Evolutionary conservation across 2,113 vertebrate species (phyloP), one percentile per base, ranked within the genome.

Genomic region (Sylvilagus bachmani): DNA sequence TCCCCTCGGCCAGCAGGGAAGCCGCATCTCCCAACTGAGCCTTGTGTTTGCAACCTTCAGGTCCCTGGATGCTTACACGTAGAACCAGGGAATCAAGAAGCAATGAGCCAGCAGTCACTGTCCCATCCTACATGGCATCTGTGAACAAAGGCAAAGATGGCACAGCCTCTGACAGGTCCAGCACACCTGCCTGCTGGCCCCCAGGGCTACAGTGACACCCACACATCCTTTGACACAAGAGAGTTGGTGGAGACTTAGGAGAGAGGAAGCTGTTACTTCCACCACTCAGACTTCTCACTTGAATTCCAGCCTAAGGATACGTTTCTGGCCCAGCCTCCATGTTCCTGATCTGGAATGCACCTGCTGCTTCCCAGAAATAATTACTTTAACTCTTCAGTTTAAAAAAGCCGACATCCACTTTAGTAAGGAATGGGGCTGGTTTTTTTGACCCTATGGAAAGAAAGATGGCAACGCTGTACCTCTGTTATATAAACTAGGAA

Each of bases 381-480:
- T 51, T 13, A 49, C 38, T 55, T 90, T 69, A 85, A 71, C 27
- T 78, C 78, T 80, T 75, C 69, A 44, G 36, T 53, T 85, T 69
- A 82, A 88, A 93, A 88, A 93, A 64, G 49, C 53, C 49, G 36
- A 66, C 33, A 62, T 75, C 36, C 27, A 94, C 87, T 87, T 96
- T 88, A 78, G 69, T 75, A 91, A 55, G 29, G 16, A 38, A 87
- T 83, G 29, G 49, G 12, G n/a, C 5, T 61, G 69, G 22, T 29
- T 33, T 89, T 67, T 61, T 51, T 73, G 62, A 80, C 61, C 78
- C 73, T 44, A 86, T 10, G 53, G 44, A 25, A 90, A 93, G 73
- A 96, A 93, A 88, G 90, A 78, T 86, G 87, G 83, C 73, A 58
- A 77, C 25, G 88, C 79, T 87, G 84, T 87, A 91, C 61, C 44